A percentile compares a stretch with the other conserved stretches of the same genome.
Evolutionary conservation across 2,113 vertebrate species (phyloP).

Genomic region (Planiliza haematocheilus): DNA sequence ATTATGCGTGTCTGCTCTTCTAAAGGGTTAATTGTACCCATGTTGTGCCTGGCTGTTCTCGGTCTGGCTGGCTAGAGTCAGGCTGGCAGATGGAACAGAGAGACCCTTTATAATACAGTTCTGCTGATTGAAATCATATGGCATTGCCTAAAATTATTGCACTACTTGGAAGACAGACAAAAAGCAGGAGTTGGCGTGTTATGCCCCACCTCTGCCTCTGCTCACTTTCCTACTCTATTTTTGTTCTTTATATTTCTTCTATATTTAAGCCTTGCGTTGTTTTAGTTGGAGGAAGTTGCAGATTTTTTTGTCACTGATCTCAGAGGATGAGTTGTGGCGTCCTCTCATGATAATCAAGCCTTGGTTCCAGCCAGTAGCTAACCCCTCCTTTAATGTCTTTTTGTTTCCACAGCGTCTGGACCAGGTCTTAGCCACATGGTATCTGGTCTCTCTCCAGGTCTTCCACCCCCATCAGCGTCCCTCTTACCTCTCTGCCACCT

Average conservation of each 20-base stretch:
- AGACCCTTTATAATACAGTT: conserved; percentile 72
- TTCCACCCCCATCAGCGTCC: conserved; percentile 24
- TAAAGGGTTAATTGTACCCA: conserved; percentile 74
- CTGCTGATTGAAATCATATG: conserved; percentile 81
- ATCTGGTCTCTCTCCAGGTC: not conserved
- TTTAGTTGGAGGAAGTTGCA: not conserved
- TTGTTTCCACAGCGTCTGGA: conserved; percentile 43
- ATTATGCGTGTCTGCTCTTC: conserved; percentile 36
- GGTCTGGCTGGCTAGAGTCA: conserved; percentile 58
- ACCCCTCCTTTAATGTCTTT: conserved; percentile 13
- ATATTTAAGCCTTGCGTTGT: not conserved
- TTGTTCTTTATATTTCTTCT: not conserved
- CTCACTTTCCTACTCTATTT: not conserved
- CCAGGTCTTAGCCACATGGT: conserved; percentile 4
- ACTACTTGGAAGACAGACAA: conserved; percentile 56
- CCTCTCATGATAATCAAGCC: not conserved
- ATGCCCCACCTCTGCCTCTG: not conserved
- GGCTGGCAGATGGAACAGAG: conserved; percentile 77
- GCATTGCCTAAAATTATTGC: conserved; percentile 72
- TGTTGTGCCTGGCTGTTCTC: conserved; percentile 63
- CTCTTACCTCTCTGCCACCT: conserved; percentile 6
- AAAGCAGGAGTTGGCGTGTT: conserved; percentile 39
- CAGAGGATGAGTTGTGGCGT: not conserved
- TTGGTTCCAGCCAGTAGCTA: conserved; percentile 1
- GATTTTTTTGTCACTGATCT: conserved; percentile 1